Base-by-base conservation (phyloP, 2,888 invertebrate species). In the Drosophila greeni region DNA sequence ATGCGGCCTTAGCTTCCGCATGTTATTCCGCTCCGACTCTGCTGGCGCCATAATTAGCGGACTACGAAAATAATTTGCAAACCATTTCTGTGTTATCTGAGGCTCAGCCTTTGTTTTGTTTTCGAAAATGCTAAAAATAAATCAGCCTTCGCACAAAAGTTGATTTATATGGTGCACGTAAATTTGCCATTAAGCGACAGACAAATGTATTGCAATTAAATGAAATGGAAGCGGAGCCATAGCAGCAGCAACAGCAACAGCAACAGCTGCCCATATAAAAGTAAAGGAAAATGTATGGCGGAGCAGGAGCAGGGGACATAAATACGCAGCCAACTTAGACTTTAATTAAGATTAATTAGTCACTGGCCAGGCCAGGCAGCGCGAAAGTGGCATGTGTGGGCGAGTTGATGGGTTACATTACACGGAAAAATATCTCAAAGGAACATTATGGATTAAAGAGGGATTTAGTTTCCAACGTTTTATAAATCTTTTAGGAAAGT, bases 321-420 rank as follows among this genome's bases (percentile, higher is more conserved):
- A 70, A 66, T 43, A 56, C 54, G 60, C 60, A 53, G 64, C 42
- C 33, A 67, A 60, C 49, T 51, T 72, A 40, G 70, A 74, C 74
- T 81, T 84, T 81, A 81, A 81, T 81, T 81, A 81, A 81, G 81
- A 81, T 81, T 81, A 84, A 81, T 81, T 81, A 82, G 66, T 65
- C 57, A 47, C 69, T 54, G 42, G 70, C 60, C 70, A 66, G 56
- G 66, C 55, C 60, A 43, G 37, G 34, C 31, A 49, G 34, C 14
- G 16, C 45, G 33, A 16, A 34, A 34, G 42, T 55, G 48, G 24
- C 55, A 48, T 60, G 51, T 57, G 59, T 58, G 34, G 11, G 37
- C 53, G 11, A 26, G 11, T 24, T n/a, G 26, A 26, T 42, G 49
- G 54, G 62, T 20, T 20, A 12, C 11, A 16, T 16, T 52, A 55